Conservation (phyloP, 2,888 invertebrate genomes). For the Leptothorax acervorum region DNA sequence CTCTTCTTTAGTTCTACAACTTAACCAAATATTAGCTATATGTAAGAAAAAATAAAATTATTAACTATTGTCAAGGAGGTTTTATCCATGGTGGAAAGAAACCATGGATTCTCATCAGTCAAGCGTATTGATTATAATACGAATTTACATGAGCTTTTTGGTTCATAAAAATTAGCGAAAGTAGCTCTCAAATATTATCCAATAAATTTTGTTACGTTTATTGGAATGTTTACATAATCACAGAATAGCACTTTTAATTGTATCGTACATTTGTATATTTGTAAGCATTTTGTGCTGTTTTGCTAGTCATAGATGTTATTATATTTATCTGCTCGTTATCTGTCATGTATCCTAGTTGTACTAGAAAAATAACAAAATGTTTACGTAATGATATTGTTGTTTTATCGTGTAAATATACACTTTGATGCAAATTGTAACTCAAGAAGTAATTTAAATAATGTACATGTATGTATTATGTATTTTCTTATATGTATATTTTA, state of each 20-base stretch:
- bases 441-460: slow-evolving; percentile 11
- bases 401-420: neutral
- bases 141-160: neutral
- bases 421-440: slow-evolving; percentile 18
- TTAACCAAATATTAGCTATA: slow-evolving; percentile 4
- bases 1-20: neutral
- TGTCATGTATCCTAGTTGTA: neutral
- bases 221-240: slow-evolving; percentile 34
- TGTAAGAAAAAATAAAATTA: slow-evolving; percentile 3
- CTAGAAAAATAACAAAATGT: slow-evolving; percentile 23
- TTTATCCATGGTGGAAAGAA: neutral
- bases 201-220: slow-evolving; percentile 5
- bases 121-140: neutral
- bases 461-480: neutral
- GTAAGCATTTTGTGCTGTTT: neutral
- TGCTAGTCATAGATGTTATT: neutral
- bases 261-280: neutral
- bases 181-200: neutral
- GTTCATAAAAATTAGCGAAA: slow-evolving; percentile 18
- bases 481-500: neutral
- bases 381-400: neutral
- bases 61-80: neutral
- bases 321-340: neutral
- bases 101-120: neutral
- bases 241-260: slow-evolving; percentile 28